phyloP scores from a whole-genome alignment of 2,113 vertebrate species.

The Anolis carolinensis region DNA sequence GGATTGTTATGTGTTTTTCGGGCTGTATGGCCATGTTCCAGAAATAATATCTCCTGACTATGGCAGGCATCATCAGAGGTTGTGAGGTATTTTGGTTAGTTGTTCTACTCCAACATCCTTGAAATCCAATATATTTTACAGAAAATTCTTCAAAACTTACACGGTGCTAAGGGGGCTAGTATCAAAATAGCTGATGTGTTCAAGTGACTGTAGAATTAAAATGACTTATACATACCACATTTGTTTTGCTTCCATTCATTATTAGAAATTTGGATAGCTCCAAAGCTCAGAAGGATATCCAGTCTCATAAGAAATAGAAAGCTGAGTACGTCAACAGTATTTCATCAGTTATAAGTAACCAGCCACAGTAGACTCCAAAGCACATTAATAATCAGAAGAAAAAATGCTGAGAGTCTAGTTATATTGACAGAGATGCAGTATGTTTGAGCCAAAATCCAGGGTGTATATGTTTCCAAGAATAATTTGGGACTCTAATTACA shows the following conservation, averaged over 20 bases:
- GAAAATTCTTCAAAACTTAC: constrained; percentile 34
- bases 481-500: constrained; percentile 42
- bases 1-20: too few species aligned
- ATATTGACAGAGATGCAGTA: constrained; percentile 56
- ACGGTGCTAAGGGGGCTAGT: background rate
- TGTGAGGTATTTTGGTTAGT: too few species aligned
- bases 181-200: constrained; percentile 29
- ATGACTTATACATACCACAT: constrained; percentile 15
- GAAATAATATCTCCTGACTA: too few species aligned
- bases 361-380: constrained; percentile 62
- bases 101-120: constrained; percentile 10
- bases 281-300: constrained; percentile 26
- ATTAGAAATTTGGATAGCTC: constrained; percentile 46
- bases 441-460: constrained; percentile 54
- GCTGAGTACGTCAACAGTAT: constrained; percentile 26
- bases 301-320: constrained; percentile 45
- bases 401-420: constrained; percentile 48
- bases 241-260: constrained; percentile 48
- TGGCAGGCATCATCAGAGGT: too few species aligned
- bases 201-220: constrained; percentile 23
- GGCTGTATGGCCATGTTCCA: too few species aligned
- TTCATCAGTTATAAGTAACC: constrained; percentile 47
- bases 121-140: constrained; percentile 36
- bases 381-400: constrained; percentile 66
- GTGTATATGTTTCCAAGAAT: constrained; percentile 36